phyloP scores from a whole-genome alignment of 2,797 vertebrate genomes.

The Aulostomus chinensis region DNA sequence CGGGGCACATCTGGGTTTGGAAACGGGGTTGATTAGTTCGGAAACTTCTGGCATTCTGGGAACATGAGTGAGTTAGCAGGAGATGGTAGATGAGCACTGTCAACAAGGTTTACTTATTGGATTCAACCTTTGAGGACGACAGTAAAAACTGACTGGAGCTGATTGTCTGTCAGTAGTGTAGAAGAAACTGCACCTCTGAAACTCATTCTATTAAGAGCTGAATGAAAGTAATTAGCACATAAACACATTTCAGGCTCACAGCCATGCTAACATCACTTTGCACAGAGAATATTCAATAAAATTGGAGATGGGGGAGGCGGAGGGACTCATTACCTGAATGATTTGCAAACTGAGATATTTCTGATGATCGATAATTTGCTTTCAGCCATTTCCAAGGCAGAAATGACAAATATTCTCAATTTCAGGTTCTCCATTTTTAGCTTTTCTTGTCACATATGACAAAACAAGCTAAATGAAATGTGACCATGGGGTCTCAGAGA shows the following conservation, averaged over 20 bases:
- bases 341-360: slow-evolving; percentile 3
- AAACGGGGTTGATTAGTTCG: slow-evolving; percentile 32
- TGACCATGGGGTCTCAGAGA: too few relatives aligned
- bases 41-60: slow-evolving; percentile 37
- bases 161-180: slow-evolving; percentile 20
- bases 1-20: slow-evolving; percentile 43
- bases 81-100: slow-evolving; percentile 5
- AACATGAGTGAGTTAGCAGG: slow-evolving; percentile 18
- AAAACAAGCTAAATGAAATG: too few relatives aligned
- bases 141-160: slow-evolving; percentile 10
- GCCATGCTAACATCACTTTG: too few relatives aligned
- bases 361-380: neutral
- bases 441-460: neutral
- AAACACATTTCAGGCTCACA: slow-evolving; percentile 35
- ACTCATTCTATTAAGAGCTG: slow-evolving; percentile 17
- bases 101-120: slow-evolving; percentile 15
- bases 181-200: slow-evolving; percentile 27
- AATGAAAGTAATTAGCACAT: slow-evolving; percentile 42
- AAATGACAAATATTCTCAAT: neutral
- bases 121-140: slow-evolving; percentile 13
- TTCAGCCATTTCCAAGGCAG: neutral
- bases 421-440: neutral
- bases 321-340: too few relatives aligned
- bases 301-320: too few relatives aligned
- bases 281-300: too few relatives aligned